Percentiles rank a stretch among this genome's conserved stretches.
Evolutionary conservation across 2,113 vertebrate genomes (phyloP).

Genomic region (Oenanthe oenanthe): DNA sequence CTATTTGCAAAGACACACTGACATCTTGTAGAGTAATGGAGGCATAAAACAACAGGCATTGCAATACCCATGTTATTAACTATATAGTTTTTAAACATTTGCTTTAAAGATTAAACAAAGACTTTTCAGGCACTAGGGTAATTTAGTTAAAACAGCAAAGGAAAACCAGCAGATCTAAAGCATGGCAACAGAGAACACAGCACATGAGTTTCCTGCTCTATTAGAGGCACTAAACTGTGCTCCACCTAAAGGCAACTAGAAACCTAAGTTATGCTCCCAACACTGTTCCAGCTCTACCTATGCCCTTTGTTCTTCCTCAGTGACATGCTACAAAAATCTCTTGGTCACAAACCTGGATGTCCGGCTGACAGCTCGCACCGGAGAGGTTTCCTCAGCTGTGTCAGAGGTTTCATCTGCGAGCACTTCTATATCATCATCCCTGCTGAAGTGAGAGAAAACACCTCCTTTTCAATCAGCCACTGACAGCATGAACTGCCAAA

Average conservation of each 20-base stretch:
- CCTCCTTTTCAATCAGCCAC: neutral
- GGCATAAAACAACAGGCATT: neutral
- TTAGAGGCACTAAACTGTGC: neutral
- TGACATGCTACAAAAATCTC: neutral
- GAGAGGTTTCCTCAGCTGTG: slow-evolving; percentile 82
- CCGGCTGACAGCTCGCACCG: slow-evolving; percentile 75
- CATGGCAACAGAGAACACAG: neutral
- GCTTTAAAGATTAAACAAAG: neutral
- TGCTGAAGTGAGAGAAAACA: slow-evolving; percentile 65
- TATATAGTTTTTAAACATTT: neutral
- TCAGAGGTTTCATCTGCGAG: slow-evolving; percentile 88
- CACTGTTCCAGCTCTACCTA: neutral
- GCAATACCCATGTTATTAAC: neutral
- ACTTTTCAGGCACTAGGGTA: neutral
- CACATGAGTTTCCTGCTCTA: neutral
- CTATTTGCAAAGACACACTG: neutral
- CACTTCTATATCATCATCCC: slow-evolving; percentile 98
- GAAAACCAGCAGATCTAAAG: neutral
- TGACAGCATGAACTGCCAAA: neutral
- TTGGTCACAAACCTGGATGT: slow-evolving; percentile 78
- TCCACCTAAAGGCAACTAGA: neutral
- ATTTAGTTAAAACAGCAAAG: neutral
- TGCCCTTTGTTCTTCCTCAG: neutral
- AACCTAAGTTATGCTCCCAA: neutral
- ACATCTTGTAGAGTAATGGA: neutral